Conservation (phyloP, 2,113 vertebrate genomes). For the Hypomesus transpacificus region DNA sequence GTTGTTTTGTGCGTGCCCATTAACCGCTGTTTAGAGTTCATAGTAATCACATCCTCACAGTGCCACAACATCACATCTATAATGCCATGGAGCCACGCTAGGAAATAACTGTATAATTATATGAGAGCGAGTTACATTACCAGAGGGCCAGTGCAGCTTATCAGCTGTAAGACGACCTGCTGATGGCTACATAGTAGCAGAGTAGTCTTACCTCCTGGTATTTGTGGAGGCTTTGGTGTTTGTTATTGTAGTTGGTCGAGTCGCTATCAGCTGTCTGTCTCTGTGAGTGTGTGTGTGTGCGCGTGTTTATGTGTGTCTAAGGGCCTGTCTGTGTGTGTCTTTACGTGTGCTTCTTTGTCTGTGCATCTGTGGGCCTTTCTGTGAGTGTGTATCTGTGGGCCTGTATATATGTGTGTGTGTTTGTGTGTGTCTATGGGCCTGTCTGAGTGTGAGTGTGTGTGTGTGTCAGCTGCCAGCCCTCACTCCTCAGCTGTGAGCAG, state of each 20-base stretch:
- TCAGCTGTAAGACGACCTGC: not conserved
- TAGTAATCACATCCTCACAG: too few species aligned
- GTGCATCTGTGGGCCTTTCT: constrained; percentile 20
- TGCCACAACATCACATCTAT: too few species aligned
- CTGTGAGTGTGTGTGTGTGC: not conserved
- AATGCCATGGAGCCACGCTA: too few species aligned
- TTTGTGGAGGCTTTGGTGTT: constrained; percentile 69
- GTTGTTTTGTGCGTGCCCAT: too few species aligned
- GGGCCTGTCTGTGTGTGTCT: constrained; percentile 16
- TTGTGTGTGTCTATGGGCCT: not conserved
- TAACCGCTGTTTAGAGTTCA: too few species aligned
- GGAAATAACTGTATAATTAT: too few species aligned
- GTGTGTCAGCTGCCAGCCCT: constrained; percentile 55
- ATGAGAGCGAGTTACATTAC: too few species aligned
- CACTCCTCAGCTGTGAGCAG: constrained; percentile 56
- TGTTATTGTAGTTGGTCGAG: constrained; percentile 59
- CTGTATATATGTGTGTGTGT: constrained; percentile 13
- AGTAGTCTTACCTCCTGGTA: constrained; percentile 47
- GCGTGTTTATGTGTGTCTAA: constrained; percentile 21
- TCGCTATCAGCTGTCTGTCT: constrained; percentile 63
- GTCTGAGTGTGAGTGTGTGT: constrained; percentile 23
- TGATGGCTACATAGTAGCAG: not conserved
- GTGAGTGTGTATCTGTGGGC: constrained; percentile 25
- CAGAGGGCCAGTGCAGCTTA: too few species aligned
- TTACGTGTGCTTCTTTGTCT: constrained; percentile 30